These are phyloP conservation scores for Oligia latruncula DNA, from an alignment of 2,888 invertebrate species.

Conservation along the genomic window DNA sequence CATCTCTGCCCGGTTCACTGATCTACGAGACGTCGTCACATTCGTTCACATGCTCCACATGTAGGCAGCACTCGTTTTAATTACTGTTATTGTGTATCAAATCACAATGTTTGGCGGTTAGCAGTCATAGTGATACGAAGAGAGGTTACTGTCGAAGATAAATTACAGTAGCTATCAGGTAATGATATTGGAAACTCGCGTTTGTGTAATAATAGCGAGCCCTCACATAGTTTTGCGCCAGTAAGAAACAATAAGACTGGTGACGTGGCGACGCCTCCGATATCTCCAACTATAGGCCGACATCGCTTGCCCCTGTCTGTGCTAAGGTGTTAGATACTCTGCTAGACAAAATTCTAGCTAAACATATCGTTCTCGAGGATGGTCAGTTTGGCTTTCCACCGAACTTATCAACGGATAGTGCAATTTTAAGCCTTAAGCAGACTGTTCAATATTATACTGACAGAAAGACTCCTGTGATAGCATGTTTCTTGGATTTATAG, in stretches of 20 bases:
- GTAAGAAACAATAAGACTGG: too few species aligned
- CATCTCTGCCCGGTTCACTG: constrained; percentile 50
- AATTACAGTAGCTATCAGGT: too few species aligned
- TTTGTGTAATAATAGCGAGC: too few species aligned
- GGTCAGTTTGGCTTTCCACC: too few species aligned
- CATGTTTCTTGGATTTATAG: neutral
- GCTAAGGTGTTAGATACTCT: too few species aligned
- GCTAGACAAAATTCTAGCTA: too few species aligned
- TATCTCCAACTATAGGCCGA: too few species aligned
- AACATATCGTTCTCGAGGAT: too few species aligned
- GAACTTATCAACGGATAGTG: too few species aligned
- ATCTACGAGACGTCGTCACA: constrained; percentile 20
- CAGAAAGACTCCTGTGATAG: neutral
- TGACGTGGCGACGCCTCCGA: too few species aligned
- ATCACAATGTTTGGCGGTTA: neutral
- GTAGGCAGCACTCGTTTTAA: neutral
- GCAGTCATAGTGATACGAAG: neutral
- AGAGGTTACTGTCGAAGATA: neutral
- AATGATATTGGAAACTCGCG: neutral
- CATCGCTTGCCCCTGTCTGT: too few species aligned
- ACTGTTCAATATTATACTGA: constrained; percentile 2
- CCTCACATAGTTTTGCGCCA: too few species aligned
- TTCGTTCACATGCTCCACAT: constrained; percentile 33
- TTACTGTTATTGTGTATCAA: constrained; percentile 18
- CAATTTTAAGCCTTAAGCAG: neutral